Base-by-base conservation (phyloP, 1,140 invertebrate species). In the Acyrthosiphon pisum region DNA sequence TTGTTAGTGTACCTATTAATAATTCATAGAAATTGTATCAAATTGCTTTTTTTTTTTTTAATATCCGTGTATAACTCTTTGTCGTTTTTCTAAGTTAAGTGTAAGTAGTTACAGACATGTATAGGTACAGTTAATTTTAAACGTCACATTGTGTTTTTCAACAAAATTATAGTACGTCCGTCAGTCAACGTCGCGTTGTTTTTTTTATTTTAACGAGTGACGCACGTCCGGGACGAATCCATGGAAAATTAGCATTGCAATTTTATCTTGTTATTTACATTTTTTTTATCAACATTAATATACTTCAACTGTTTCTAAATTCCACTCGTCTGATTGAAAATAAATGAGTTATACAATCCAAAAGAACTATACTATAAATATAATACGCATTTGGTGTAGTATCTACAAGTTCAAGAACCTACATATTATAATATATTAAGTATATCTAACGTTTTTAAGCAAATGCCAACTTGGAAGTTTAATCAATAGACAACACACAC, bases 91-190 rank as follows among this genome's bases (percentile, higher is more conserved):
- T 53, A 53, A 89, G 26, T 89, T 22, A 9, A 23, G 35, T 53
- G 50, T 50, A 89, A 37, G 87, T n/a, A 53, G n/a, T 76, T 86
- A 86, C 14, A 48, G 41, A 41, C 23, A 83, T 37, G 50, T 53
- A 41, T 84, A 84, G 26, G 50, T 53, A 35, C n/a, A 88, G n/a
- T 89, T 89, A 53, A 89, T 89, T 89, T 89, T 89, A 89, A 89
- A 56, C 18, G 35, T 89, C 35, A 56, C 88, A 41, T 56, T 37
- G 46, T 11, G 87, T 53, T 89, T 53, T 48, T 89, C n/a, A 89
- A 53, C 48, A 53, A 53, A 20, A 23, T 35, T 37, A n/a, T 30
- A 11, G 30, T 68, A 30, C 18, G 84, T 86, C 23, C 35, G 37
- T 89, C 50, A 89, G 88, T 89, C 35, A 89, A 4, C 22, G 22